Conservation (phyloP, 2,888 invertebrate species). For the Pyrrhia umbra region DNA sequence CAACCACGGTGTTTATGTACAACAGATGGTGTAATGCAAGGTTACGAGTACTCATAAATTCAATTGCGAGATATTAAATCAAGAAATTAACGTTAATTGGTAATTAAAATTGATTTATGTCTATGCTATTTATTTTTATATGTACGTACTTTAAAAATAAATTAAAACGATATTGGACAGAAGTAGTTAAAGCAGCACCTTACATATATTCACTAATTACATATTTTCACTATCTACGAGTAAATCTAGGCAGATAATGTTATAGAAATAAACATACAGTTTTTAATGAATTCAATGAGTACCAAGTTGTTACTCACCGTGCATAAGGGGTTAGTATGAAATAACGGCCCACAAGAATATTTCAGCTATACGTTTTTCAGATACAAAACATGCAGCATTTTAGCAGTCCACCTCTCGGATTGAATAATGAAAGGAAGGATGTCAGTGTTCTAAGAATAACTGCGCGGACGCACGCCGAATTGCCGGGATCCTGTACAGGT, state of each 20-base stretch:
- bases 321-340: no score
- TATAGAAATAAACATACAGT: no score
- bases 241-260: no score
- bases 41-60: not conserved
- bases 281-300: no score
- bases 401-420: constrained; percentile 38
- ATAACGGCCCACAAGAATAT: no score
- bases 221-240: no score
- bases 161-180: no score
- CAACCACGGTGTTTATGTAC: not conserved
- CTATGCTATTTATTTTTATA: not conserved
- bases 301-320: no score
- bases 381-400: constrained; percentile 39
- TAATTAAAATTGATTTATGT: not conserved
- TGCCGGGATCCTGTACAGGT: constrained; percentile 51
- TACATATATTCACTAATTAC: no score
- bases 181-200: no score
- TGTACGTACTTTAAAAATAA: not conserved
- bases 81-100: not conserved
- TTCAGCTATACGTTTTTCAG: no score
- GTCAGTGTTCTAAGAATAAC: constrained; percentile 55
- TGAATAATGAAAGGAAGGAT: constrained; percentile 65
- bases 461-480: constrained; percentile 46
- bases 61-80: not conserved
- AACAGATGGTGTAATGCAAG: not conserved